Percentiles rank a stretch among this genome's conserved stretches.
Conservation (phyloP, 2,113 vertebrate species). For the Gymnogyps californianus region DNA sequence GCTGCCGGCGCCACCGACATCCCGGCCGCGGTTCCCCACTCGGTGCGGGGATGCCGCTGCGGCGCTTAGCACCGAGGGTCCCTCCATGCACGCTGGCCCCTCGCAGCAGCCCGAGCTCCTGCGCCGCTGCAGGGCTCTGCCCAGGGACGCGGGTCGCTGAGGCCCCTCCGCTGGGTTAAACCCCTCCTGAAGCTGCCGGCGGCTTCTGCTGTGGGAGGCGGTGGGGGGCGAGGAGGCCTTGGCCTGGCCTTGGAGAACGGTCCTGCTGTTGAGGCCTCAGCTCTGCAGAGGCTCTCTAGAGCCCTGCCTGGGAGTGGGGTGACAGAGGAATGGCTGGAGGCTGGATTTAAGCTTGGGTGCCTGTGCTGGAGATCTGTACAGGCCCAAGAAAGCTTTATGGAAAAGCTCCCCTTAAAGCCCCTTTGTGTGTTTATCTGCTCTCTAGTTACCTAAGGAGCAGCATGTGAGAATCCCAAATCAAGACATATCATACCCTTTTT, state of each 20-base stretch:
- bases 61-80: neutral
- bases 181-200: neutral
- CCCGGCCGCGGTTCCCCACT: no score
- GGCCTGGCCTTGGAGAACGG: neutral
- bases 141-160: no score
- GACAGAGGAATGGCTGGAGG: accelerated
- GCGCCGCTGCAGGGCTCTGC: neutral
- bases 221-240: neutral
- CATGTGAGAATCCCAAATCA: accelerated
- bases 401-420: neutral
- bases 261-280: no score
- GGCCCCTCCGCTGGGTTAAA: neutral
- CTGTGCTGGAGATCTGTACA: no score
- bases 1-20: neutral
- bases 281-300: neutral
- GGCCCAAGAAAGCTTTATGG: no score
- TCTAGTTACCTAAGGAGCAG: neutral
- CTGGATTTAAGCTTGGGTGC: neutral
- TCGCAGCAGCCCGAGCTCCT: neutral
- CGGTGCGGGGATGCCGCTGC: neutral
- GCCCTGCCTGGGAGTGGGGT: neutral
- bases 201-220: neutral
- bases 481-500: accelerated
- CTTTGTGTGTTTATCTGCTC: neutral
- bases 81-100: no score